Evolutionary conservation across 2,113 vertebrate species (phyloP).

Genomic region (Pedionomus torquatus): DNA sequence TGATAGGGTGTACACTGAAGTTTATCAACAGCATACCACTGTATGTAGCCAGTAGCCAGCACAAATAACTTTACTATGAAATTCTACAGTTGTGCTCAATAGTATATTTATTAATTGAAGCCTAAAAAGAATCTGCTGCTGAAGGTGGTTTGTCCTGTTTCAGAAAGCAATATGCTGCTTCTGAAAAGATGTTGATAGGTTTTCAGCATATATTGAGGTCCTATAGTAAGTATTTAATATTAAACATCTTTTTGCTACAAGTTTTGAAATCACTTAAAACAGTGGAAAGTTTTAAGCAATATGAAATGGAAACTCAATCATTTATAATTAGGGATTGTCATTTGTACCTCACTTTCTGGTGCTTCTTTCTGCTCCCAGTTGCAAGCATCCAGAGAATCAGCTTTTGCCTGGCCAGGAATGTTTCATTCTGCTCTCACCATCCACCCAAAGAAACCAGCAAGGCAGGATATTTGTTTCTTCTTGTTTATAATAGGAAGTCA

Average conservation of each 20-base stretch:
- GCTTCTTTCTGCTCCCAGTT: neutral
- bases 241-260: neutral
- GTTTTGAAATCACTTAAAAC: neutral
- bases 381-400: neutral
- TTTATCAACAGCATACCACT: neutral
- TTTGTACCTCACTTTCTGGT: neutral
- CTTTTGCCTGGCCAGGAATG: constrained; percentile 34
- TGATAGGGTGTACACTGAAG: neutral
- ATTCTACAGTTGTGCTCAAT: neutral
- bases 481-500: constrained; percentile 67
- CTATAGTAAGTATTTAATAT: neutral
- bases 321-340: neutral
- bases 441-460: constrained; percentile 13
- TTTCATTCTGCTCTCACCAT: constrained; percentile 41
- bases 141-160: neutral
- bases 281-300: neutral
- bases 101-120: neutral
- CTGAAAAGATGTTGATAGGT: neutral
- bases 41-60: no score
- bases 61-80: neutral
- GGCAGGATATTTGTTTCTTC: constrained; percentile 28
- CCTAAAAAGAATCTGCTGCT: neutral
- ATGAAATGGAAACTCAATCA: neutral
- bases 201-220: neutral
- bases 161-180: neutral